Percentiles rank a stretch among this genome's conserved stretches.
Conservation (phyloP, 64 coral and sea anemone species). For the Cladopsammia gracilis region DNA sequence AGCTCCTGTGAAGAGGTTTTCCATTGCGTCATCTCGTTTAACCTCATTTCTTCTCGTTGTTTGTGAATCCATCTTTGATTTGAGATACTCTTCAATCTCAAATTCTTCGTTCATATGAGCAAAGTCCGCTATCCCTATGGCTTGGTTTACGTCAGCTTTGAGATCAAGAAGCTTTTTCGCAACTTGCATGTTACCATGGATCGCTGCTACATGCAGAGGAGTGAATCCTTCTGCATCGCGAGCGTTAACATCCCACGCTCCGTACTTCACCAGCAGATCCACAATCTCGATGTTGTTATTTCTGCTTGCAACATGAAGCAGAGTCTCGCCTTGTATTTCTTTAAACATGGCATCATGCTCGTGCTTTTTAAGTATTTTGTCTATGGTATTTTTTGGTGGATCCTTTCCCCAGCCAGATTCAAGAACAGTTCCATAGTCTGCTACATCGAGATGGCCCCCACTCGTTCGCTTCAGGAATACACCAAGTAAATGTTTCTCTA, state of each 20-base stretch:
- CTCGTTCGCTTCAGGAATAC: background rate
- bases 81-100: slow-evolving; percentile 18
- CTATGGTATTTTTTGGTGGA: background rate
- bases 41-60: background rate
- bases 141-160: background rate
- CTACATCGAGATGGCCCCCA: background rate
- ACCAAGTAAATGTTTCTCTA: background rate
- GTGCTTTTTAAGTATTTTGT: background rate
- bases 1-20: too few relatives aligned
- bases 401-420: background rate
- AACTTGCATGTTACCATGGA: background rate
- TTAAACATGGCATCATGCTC: background rate
- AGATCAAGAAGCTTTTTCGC: slow-evolving; percentile 5
- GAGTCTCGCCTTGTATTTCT: background rate
- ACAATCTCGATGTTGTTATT: background rate
- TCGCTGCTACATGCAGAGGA: background rate
- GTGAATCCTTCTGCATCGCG: background rate
- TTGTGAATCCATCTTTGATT: background rate
- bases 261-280: background rate
- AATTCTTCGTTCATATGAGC: background rate
- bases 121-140: background rate
- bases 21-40: too few relatives aligned
- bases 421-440: background rate
- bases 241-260: background rate
- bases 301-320: background rate